A percentile compares a stretch with the other conserved stretches of the same genome.
phyloP scores from a whole-genome alignment of 2,113 vertebrate species.

The Sprattus sprattus region DNA sequence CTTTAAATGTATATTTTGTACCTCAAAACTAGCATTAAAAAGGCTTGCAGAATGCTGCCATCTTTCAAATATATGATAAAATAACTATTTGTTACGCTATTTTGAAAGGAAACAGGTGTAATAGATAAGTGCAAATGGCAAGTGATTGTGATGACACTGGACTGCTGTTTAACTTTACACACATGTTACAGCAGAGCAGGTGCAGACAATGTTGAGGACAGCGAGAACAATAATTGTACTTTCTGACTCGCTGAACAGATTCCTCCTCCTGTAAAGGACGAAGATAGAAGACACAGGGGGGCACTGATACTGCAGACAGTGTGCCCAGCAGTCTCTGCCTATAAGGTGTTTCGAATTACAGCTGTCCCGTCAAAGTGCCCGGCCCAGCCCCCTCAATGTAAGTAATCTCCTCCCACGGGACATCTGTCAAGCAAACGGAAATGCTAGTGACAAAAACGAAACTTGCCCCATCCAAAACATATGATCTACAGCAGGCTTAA shows the following conservation, averaged over 20 bases:
- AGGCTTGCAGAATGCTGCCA: background rate
- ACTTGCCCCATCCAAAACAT: slow-evolving; percentile 48
- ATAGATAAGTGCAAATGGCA: background rate
- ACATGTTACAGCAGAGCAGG: background rate
- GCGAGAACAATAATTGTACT: background rate
- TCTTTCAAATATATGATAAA: background rate
- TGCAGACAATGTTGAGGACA: slow-evolving; percentile 9
- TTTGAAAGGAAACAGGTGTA: background rate
- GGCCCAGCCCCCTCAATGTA: slow-evolving; percentile 35
- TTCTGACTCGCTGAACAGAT: background rate
- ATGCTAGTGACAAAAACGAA: slow-evolving; percentile 36
- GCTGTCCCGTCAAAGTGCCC: slow-evolving; percentile 46
- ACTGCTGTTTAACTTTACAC: background rate
- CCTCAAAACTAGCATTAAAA: background rate
- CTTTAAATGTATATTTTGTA: background rate
- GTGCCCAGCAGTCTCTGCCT: background rate
- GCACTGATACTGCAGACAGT: background rate
- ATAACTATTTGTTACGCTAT: background rate
- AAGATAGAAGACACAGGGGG: slow-evolving; percentile 46
- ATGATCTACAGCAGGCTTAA: slow-evolving; percentile 38
- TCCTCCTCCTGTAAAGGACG: slow-evolving; percentile 20
- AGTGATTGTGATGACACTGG: background rate
- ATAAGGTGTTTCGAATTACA: slow-evolving; percentile 55
- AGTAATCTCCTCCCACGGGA: slow-evolving; percentile 50
- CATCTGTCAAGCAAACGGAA: slow-evolving; percentile 44